These are phyloP conservation scores for Harpegnathos saltator DNA, from an alignment of 1,140 invertebrate genomes.

Conservation along the genomic window DNA sequence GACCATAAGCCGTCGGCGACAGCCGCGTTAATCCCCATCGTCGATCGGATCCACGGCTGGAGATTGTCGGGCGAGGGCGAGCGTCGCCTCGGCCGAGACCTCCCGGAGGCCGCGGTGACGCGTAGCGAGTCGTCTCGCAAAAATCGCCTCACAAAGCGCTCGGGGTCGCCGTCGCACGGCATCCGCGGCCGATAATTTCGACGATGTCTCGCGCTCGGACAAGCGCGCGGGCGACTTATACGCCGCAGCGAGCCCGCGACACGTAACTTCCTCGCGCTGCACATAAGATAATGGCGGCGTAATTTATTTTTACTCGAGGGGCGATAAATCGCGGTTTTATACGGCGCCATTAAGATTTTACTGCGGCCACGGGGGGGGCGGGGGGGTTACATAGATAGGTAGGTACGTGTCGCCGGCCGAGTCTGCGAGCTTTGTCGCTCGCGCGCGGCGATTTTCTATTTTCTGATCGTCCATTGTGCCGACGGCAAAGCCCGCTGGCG, in stretches of 20 bases:
- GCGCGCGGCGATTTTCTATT: conserved; percentile 56
- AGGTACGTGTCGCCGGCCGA: conserved; percentile 45
- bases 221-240: conserved; percentile 44
- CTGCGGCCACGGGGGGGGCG: not conserved
- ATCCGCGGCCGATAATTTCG: conserved; percentile 34
- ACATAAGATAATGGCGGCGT: conserved; percentile 37
- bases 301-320: conserved; percentile 53
- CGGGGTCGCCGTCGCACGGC: conserved; percentile 24
- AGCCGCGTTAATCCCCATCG: no score
- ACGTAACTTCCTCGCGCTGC: conserved; percentile 16
- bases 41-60: no score
- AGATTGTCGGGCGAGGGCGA: no score
- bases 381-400: no score
- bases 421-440: conserved; percentile 59
- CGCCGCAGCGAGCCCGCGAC: conserved; percentile 22
- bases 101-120: not conserved
- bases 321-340: conserved; percentile 56
- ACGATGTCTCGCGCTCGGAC: conserved; percentile 4
- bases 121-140: conserved; percentile 18
- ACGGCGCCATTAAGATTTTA: conserved; percentile 53
- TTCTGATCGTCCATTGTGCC: conserved; percentile 53
- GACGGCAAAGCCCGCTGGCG: conserved; percentile 52
- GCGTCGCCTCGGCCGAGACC: conserved; percentile 1
- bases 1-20: no score
- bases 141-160: conserved; percentile 33